Percentiles rank a stretch among this genome's conserved stretches.
These are phyloP conservation scores for Agriotes lineatus DNA, from an alignment of 2,888 invertebrate species.

Conservation along the genomic window DNA sequence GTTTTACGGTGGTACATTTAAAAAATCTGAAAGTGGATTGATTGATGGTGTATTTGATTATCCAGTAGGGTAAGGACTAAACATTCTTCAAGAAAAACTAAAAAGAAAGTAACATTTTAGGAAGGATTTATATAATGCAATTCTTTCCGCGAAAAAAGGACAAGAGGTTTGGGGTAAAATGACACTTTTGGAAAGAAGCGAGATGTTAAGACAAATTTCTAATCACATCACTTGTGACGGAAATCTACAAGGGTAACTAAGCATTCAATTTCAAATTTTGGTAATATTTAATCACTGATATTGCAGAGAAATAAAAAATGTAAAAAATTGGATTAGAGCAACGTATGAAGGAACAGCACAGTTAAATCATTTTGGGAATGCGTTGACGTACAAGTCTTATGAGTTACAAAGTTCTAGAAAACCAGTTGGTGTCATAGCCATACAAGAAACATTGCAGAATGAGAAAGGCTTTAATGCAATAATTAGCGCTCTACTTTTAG, in stretches of 20 bases:
- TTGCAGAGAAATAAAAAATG: too few relatives aligned
- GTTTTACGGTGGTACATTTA: constrained; percentile 35
- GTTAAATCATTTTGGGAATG: constrained; percentile 18
- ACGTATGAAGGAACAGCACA: constrained; percentile 47
- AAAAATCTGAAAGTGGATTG: constrained; percentile 37
- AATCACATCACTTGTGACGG: constrained; percentile 45
- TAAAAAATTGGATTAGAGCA: constrained; percentile 46
- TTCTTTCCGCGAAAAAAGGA: constrained; percentile 67
- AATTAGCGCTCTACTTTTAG: constrained; percentile 53
- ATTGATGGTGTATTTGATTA: background rate
- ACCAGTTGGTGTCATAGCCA: constrained; percentile 56
- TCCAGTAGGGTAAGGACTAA: background rate
- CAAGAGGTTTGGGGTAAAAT: constrained; percentile 61
- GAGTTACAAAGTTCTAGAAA: constrained; percentile 49
- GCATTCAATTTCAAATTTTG: too few relatives aligned
- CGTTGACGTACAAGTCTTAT: constrained; percentile 35
- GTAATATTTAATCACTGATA: too few relatives aligned
- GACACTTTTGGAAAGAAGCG: constrained; percentile 46
- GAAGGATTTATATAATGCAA: constrained; percentile 65
- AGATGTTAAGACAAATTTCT: constrained; percentile 50
- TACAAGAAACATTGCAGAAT: constrained; percentile 46
- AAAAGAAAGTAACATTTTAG: background rate
- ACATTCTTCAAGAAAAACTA: background rate
- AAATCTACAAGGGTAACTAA: constrained; percentile 41
- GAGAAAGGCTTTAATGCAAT: constrained; percentile 37